Base-by-base conservation (phyloP, 2,797 vertebrate species). In the Macropus fuliginosus region DNA sequence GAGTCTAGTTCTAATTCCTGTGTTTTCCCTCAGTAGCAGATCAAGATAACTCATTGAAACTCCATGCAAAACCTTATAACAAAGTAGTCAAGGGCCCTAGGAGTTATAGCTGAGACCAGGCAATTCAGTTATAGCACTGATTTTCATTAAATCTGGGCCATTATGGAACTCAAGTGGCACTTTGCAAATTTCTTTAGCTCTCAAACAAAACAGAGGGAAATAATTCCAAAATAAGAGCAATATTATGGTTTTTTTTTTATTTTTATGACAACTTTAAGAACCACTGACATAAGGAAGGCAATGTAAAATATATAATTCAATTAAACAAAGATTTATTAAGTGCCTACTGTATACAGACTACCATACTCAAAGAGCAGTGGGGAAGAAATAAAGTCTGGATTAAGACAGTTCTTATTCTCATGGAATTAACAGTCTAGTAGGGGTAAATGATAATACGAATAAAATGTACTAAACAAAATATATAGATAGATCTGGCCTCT, bases 191-290 rank as follows among this genome's bases (percentile, higher is more conserved):
- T 4, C 52, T 94, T 54, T 9, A 55, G 90, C 62, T 94, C 92
- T 54, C 10, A 97, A 56, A n/a, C 24, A 94, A 94, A 95, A 90
- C 2, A 94, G 13, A 57, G 28, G 54, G 56, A 90, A 94, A 52
- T 40, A 93, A 93, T 40, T 55, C 81, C 14, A 92, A 94, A 8
- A 91, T n/a, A 40, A 55, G 6, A 90, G 13, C 29, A 93, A 59
- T 91, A 46, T 91, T 87, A 18, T 52, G 50, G n/a, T n/a, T 94
- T 74, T 27, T 28, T 54, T 93, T 29, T 87, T 13, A 1, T 55
- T 87, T 92, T 93, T 56, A 52, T 55, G 13, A 1, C 57, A 34
- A 93, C 93, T 81, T 40, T 52, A 21, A 90, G 66, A 91, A 18
- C 9, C 27, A 81, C 14, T 89, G 54, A 0, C n/a, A 91, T 1